phyloP scores from a whole-genome alignment of 2,888 invertebrate genomes.

The Fragum sueziense region DNA sequence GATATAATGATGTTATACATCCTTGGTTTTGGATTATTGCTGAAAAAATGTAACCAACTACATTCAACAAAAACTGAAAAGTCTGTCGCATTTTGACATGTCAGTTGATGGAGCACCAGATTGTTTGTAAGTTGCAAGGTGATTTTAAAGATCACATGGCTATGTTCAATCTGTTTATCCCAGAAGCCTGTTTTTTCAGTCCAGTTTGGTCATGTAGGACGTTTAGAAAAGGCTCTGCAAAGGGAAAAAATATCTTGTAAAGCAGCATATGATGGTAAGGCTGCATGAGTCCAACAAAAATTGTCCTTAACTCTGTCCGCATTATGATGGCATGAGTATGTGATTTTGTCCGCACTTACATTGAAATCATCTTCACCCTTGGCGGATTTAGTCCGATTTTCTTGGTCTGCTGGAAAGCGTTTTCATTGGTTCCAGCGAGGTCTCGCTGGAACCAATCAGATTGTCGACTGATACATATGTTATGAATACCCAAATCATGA shows the following conservation, averaged over 20 bases:
- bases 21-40: too few species aligned
- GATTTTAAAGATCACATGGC: neutral
- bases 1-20: too few species aligned
- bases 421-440: too few species aligned
- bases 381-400: too few species aligned
- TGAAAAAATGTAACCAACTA: neutral
- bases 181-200: constrained; percentile 51
- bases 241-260: constrained; percentile 51
- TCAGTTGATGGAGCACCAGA: too few species aligned
- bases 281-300: constrained; percentile 24
- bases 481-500: too few species aligned
- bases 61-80: neutral
- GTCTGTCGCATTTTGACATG: too few species aligned
- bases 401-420: too few species aligned
- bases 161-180: neutral
- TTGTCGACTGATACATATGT: too few species aligned
- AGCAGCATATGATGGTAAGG: constrained; percentile 56
- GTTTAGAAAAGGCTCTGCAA: constrained; percentile 57
- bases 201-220: constrained; percentile 51
- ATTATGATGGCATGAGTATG: neutral
- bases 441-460: too few species aligned
- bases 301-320: neutral
- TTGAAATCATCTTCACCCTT: too few species aligned
- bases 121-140: too few species aligned
- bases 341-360: neutral